Evolutionary conservation across 2,888 invertebrate genomes (phyloP), one percentile per base, ranked within the genome.

Genomic region (Lasioglossum marginatum): DNA sequence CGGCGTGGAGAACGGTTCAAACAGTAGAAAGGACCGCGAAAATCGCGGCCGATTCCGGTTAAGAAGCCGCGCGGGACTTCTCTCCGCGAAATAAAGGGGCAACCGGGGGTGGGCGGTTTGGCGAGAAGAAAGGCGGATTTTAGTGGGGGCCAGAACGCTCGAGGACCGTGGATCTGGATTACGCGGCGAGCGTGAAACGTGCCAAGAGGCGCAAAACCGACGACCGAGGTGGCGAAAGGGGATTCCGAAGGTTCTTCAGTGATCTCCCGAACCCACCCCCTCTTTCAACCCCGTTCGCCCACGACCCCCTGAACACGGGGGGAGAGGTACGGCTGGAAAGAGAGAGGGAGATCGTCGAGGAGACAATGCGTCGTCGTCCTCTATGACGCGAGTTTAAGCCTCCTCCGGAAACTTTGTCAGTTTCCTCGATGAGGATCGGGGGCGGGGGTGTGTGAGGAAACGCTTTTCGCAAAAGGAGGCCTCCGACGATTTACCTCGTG

Each of bases 281-380:
- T 19, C 3, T 19, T 52, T 23, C 34, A 34, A 16, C 66, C 31
- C 66, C 34, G 16, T 34, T 19, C 34, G 16, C 16, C 63, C 31
- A 31, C 63, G 2, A 66, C 66, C 19, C 16, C 66, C 27, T 5
- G 27, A 66, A 31, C 66, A 14, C 4, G 60, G 60, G 60, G 14
- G 60, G 14, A 60, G 27, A 14, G 60, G 60, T 4, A 60, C 60
- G 27, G 0, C 0, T 5, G 27, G 27, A 27, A 2, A 27, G 52
- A 23, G 23, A 10, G 23, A 23, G 52, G 14, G 60, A 60, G 81
- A 87, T 88, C 73, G 84, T 85, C 79, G 88, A 83, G 73, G 77
- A 89, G 85, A 89, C 89, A 89, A 89, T 89, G 88, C 86, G 83
- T 89, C 85, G 83, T 90, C 85, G 83, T 89, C 82, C 81, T 86